These are phyloP conservation scores for Gymnobelideus leadbeateri DNA, from an alignment of 2,113 vertebrate genomes.

Conservation along the genomic window DNA sequence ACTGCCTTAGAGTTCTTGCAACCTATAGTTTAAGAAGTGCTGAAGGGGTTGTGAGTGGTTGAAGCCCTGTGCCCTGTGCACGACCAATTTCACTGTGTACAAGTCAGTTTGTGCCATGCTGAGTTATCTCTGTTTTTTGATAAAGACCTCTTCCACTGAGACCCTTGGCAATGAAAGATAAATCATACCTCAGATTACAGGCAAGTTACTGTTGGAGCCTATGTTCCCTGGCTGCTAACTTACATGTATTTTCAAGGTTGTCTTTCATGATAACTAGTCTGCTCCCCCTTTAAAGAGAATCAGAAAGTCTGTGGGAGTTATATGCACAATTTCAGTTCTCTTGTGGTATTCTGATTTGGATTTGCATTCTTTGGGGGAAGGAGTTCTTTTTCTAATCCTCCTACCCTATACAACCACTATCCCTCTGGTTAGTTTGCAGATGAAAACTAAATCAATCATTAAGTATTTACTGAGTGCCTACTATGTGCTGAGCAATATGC, in stretches of 20 bases:
- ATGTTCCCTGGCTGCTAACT: neutral
- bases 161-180: neutral
- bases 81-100: neutral
- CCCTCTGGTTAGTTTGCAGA: neutral
- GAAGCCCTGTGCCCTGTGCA: too few species aligned
- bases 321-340: neutral
- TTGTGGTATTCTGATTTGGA: neutral
- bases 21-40: too few species aligned
- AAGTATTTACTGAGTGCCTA: neutral
- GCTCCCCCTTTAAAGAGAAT: slow-evolving; percentile 21
- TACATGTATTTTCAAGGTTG: neutral
- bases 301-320: neutral
- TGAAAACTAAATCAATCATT: slow-evolving; percentile 3
- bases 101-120: neutral
- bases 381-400: slow-evolving; percentile 4
- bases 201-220: neutral
- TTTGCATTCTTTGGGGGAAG: neutral
- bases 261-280: neutral
- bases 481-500: neutral
- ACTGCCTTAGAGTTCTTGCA: neutral
- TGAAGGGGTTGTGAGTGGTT: too few species aligned
- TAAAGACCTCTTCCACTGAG: neutral
- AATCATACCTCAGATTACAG: neutral
- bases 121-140: neutral
- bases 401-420: neutral